Conservation (phyloP, 2,797 vertebrate species). For the Scleropages formosus region DNA sequence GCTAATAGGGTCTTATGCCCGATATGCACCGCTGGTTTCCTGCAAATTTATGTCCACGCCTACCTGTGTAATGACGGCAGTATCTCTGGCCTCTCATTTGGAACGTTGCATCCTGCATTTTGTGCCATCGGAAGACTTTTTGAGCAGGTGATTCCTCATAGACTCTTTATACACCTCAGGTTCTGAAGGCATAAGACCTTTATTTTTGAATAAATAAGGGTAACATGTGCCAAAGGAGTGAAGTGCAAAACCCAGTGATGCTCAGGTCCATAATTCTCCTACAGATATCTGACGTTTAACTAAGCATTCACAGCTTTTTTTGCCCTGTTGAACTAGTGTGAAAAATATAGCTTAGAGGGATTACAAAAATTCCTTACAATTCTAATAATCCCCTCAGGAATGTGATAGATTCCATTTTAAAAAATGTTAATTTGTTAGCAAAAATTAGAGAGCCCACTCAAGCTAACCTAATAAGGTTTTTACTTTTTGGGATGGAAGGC, state of each 20-base stretch:
- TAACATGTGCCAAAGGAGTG: not conserved
- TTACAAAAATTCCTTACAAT: too few species aligned
- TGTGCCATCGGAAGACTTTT: not conserved
- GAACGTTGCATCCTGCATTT: not conserved
- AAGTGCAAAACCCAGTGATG: not conserved
- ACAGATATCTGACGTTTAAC: too few species aligned
- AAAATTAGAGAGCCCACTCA: too few species aligned
- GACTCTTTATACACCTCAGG: not conserved
- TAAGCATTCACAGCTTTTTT: not conserved
- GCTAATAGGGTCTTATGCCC: slow-evolving; percentile 51
- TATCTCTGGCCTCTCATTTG: slow-evolving; percentile 40
- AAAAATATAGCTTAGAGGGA: too few species aligned
- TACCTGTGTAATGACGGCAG: slow-evolving; percentile 29
- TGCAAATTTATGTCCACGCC: slow-evolving; percentile 32
- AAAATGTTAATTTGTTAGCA: too few species aligned
- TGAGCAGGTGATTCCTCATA: too few species aligned
- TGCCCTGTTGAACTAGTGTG: too few species aligned
- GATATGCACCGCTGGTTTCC: slow-evolving; percentile 36
- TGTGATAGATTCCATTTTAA: too few species aligned
- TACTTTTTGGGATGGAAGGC: too few species aligned
- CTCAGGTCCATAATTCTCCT: too few species aligned
- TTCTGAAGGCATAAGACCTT: not conserved
- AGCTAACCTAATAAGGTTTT: too few species aligned
- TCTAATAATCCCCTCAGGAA: too few species aligned
- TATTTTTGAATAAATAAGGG: not conserved